Evolutionary conservation across 2,888 invertebrate species (phyloP), one percentile per base, ranked within the genome.

Genomic region (Lysandra coridon): DNA sequence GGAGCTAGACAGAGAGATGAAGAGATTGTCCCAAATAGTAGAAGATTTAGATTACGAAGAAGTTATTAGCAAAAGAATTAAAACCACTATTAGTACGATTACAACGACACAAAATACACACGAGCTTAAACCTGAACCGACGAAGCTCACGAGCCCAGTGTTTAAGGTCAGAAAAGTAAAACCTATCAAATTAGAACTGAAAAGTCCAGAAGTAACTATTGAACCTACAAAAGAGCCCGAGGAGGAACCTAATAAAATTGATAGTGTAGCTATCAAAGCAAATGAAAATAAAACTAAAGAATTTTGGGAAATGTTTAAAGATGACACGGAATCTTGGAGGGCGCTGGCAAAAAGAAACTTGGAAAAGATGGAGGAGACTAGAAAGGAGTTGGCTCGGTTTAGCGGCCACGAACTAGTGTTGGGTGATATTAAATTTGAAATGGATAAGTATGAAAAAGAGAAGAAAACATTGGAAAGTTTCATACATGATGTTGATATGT

Each of bases 251-350:
- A 75, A 64, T 30, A 74, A 33, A n/a, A 62, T 40, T 33, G 49
- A 76, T 17, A 49, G 62, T 69, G 69, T 40, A 37, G 44, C 53
- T 14, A n/a, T 57, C 2, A 53, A 40, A 64, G 64, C 79, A 23
- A 69, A 80, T 80, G 79, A 81, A 80, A 81, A 80, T 73, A 82
- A 76, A 6, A 33, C 88, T 64, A 82, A 37, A 62, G 78, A 93
- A 74, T 94, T 94, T 82, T 94, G 93, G 93, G 91, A 89, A 79
- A 86, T 95, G 84, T 94, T 95, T 82, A 91, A 90, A 82, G 92
- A 94, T 80, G 95, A 95, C 60, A 90, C 93, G 0, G 95, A 94
- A 78, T 92, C 93, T 90, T 95, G 95, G 95, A 93, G 91, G 79
- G 94, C 90, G 0, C 82, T 95, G 33, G 94, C 95, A 1, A 91